A percentile compares a stretch with the other conserved stretches of the same genome.
These are phyloP conservation scores for Cephalotes varians DNA, from an alignment of 2,888 invertebrate species.

Conservation along the genomic window DNA sequence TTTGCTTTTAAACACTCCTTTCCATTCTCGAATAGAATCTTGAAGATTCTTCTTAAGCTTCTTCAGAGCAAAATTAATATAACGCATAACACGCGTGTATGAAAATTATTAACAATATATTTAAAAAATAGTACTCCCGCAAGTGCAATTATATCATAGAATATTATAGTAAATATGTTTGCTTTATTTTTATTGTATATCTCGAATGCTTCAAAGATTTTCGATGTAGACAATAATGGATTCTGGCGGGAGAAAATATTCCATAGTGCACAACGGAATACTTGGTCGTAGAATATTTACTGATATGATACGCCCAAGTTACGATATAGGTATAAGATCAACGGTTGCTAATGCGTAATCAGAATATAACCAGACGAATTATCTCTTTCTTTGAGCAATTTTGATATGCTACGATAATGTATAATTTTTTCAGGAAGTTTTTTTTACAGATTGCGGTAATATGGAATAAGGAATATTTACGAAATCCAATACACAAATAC, in stretches of 20 bases:
- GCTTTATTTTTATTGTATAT: neutral
- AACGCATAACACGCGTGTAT: neutral
- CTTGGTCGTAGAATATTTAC: neutral
- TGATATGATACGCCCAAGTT: neutral
- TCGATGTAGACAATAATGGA: neutral
- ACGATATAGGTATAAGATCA: slow-evolving; percentile 14
- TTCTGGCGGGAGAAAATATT: slow-evolving; percentile 4
- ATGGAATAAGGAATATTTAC: neutral
- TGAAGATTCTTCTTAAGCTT: neutral
- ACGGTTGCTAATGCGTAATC: slow-evolving; percentile 10
- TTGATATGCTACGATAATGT: slow-evolving; percentile 2
- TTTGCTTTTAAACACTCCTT: neutral
- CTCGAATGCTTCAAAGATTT: neutral
- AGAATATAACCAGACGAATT: neutral
- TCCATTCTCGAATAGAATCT: neutral
- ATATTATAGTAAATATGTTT: neutral
- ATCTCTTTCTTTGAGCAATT: neutral
- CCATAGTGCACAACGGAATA: neutral
- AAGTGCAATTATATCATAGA: neutral
- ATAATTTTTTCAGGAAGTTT: neutral
- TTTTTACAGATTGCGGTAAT: neutral
- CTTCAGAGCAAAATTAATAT: neutral
- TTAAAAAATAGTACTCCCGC: neutral
- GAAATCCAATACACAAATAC: neutral
- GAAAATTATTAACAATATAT: neutral